A percentile compares a stretch with the other conserved stretches of the same genome.
These are phyloP conservation scores for Callochromis pleurospilus DNA, from an alignment of 2,113 vertebrate genomes.

Conservation along the genomic window DNA sequence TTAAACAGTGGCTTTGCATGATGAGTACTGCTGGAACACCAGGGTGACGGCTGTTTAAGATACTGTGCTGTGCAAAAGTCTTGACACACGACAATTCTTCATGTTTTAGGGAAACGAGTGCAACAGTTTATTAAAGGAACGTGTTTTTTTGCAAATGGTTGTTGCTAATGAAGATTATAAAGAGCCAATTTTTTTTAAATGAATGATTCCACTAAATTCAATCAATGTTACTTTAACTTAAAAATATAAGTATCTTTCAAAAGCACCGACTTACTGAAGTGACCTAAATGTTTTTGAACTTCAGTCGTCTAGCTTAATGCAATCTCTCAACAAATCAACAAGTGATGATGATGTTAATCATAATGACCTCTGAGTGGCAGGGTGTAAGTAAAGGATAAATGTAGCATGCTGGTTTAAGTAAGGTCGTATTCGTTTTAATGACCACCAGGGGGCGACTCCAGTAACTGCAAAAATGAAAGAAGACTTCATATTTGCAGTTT, in stretches of 20 bases:
- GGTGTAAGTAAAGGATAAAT: not conserved
- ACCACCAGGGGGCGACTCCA: not conserved
- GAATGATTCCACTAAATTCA: not conserved
- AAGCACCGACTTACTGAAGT: not conserved
- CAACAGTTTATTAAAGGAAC: not conserved
- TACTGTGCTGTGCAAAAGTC: not conserved
- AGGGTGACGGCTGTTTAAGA: not conserved
- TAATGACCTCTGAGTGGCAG: not conserved
- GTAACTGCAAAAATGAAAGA: not conserved
- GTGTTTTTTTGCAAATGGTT: rapidly evolving
- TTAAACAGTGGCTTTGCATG: not conserved
- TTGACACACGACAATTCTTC: rapidly evolving
- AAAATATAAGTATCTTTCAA: not conserved
- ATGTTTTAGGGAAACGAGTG: not conserved
- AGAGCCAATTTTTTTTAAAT: rapidly evolving
- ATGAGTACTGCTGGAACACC: not conserved
- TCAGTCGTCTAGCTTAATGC: not conserved
- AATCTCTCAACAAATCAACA: not conserved
- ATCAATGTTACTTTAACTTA: not conserved
- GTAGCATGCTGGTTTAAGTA: not conserved
- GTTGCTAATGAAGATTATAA: not conserved
- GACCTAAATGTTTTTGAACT: not conserved
- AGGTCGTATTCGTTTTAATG: not conserved
- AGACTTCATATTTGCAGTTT: not conserved
- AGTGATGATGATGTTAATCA: not conserved